phyloP scores from a whole-genome alignment of 2,888 invertebrate genomes.

The Dione juno region DNA sequence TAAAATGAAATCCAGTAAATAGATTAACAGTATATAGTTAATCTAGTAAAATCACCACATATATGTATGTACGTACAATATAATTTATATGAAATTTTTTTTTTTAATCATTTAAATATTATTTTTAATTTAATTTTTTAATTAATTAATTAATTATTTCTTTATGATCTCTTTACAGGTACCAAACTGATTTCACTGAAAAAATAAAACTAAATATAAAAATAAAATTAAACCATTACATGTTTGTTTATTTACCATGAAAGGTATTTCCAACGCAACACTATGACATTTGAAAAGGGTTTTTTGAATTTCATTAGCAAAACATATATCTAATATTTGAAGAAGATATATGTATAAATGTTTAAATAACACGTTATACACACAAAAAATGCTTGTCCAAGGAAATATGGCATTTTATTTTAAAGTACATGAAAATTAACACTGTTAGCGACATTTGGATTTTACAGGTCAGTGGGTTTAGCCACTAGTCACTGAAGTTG shows the following conservation, averaged over 20 bases:
- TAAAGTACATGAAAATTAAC: not conserved
- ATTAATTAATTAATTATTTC: no score
- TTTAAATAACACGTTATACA: not conserved
- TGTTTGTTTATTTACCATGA: not conserved
- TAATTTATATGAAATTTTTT: not conserved
- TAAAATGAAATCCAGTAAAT: conserved; percentile 9
- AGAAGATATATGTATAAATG: not conserved
- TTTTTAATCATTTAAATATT: no score
- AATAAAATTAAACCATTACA: not conserved
- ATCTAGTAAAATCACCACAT: not conserved
- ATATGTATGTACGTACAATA: not conserved
- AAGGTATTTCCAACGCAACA: not conserved
- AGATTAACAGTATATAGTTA: conserved; percentile 1
- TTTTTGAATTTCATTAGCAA: not conserved
- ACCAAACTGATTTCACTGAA: not conserved
- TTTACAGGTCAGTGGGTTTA: not conserved
- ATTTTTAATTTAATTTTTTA: no score
- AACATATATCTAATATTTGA: not conserved
- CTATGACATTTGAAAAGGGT: not conserved
- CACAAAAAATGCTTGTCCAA: not conserved
- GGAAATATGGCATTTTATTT: not conserved
- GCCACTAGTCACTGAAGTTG: not conserved
- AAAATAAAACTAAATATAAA: not conserved
- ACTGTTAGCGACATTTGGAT: not conserved
- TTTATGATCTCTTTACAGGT: no score